Evolutionary conservation across 1,140 invertebrate genomes (phyloP).

Genomic region (Bradysia coprophila): DNA sequence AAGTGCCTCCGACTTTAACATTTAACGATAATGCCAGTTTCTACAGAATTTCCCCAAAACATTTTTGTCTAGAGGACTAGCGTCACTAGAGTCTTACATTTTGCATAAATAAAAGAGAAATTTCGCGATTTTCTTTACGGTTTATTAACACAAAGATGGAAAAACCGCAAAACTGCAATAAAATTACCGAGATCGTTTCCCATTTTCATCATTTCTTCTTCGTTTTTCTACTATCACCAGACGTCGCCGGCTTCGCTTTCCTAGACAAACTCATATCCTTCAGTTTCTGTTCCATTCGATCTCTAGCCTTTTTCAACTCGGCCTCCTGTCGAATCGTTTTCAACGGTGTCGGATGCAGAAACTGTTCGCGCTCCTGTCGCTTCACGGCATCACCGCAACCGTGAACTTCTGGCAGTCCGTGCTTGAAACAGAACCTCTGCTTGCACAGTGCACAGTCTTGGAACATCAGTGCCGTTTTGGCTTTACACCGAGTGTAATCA

Average conservation of each 20-base stretch:
- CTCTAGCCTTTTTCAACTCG: conserved; percentile 17
- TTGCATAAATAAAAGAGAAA: no score
- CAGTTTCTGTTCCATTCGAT: conserved; percentile 15
- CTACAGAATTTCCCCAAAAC: no score
- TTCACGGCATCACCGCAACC: conserved; percentile 18
- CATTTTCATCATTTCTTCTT: conserved; percentile 11
- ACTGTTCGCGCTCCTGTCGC: conserved; percentile 16
- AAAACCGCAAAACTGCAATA: no score
- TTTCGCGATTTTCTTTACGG: no score
- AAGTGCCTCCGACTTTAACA: no score
- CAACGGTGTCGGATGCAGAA: conserved; percentile 16
- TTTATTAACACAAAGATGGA: no score
- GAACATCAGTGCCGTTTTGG: conserved; percentile 20
- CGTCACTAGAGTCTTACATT: no score
- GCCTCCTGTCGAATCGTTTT: conserved; percentile 15
- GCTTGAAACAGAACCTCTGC: conserved; percentile 20
- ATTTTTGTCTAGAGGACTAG: no score
- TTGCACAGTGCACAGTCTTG: conserved; percentile 14
- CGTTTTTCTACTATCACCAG: conserved; percentile 10
- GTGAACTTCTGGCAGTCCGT: conserved; percentile 19
- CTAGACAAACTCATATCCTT: conserved; percentile 20
- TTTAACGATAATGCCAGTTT: no score
- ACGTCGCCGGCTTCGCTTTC: conserved; percentile 13
- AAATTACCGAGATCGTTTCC: no score
- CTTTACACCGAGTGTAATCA: conserved; percentile 15